These are phyloP conservation scores for Leptinotarsa undecemlineata DNA, from an alignment of 1,140 invertebrate species.

Conservation along the genomic window DNA sequence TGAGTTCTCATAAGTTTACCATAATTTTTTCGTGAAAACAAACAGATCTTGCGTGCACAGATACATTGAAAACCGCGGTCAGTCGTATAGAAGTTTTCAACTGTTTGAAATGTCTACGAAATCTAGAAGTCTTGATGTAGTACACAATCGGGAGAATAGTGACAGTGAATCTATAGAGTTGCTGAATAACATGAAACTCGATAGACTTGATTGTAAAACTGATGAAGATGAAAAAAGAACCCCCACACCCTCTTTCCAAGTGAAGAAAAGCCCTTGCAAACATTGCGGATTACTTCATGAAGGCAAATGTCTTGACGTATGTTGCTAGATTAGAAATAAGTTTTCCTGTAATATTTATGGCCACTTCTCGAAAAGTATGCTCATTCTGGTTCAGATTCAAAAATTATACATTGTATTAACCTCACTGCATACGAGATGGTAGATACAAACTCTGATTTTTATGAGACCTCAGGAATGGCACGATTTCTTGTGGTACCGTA, in stretches of 20 bases:
- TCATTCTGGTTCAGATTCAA: no score
- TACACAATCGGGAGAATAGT: constrained; percentile 23
- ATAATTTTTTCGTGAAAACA: neutral
- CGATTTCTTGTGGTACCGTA: no score
- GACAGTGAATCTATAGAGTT: constrained; percentile 38
- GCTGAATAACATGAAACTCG: constrained; percentile 7
- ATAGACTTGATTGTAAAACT: neutral
- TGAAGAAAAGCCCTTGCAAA: constrained; percentile 41
- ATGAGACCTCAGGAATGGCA: no score
- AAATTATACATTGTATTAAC: no score
- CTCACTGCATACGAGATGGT: no score
- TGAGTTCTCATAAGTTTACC: no score
- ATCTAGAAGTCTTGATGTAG: constrained; percentile 6
- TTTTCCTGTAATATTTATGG: no score
- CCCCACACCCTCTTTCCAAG: constrained; percentile 21
- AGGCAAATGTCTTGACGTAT: constrained; percentile 29
- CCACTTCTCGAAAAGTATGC: no score
- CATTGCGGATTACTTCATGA: constrained; percentile 42
- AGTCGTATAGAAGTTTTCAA: neutral
- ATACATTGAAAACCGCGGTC: neutral
- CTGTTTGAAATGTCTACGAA: constrained; percentile 21
- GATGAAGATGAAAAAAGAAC: neutral
- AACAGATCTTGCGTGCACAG: neutral
- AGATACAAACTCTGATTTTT: no score
- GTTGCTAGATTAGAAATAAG: neutral